Evolutionary conservation across 2,888 invertebrate genomes (phyloP).

Genomic region (Perdita meconis): DNA sequence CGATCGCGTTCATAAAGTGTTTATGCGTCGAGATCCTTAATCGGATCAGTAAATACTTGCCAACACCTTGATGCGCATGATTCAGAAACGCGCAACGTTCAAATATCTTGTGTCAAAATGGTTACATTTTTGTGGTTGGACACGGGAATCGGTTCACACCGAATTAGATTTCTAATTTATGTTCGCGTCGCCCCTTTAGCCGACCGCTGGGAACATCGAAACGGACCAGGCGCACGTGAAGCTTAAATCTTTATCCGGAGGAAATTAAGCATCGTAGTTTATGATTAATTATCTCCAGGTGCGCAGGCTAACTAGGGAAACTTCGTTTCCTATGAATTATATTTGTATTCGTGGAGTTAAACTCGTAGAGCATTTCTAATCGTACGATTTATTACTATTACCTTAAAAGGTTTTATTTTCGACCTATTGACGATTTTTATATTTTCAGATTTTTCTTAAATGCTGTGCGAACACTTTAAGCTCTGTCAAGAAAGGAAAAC

Average conservation of each 20-base stretch:
- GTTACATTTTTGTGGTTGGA: constrained; percentile 4
- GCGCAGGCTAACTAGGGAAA: not conserved
- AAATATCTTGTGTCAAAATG: constrained; percentile 2
- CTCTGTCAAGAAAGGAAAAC: too few species aligned
- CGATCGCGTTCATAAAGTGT: constrained; percentile 4
- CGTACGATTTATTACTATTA: not conserved
- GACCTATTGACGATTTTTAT: too few species aligned
- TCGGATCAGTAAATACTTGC: constrained; percentile 29
- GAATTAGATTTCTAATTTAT: constrained; percentile 17
- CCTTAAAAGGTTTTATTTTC: not conserved
- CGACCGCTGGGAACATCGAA: not conserved
- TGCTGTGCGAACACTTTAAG: too few species aligned
- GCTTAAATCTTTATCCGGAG: not conserved
- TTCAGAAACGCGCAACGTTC: not conserved
- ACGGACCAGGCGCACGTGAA: not conserved
- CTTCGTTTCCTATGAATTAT: constrained; percentile 1
- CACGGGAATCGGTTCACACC: not conserved
- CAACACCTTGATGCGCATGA: constrained; percentile 9
- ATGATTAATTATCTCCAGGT: not conserved
- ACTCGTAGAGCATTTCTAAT: not conserved
- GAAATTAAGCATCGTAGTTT: not conserved
- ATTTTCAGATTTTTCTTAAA: too few species aligned
- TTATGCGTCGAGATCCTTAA: constrained; percentile 6
- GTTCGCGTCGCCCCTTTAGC: not conserved
- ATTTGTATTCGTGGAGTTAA: not conserved